phyloP scores from a whole-genome alignment of 2,888 invertebrate species.

The Nematopogon swammerdamellus region DNA sequence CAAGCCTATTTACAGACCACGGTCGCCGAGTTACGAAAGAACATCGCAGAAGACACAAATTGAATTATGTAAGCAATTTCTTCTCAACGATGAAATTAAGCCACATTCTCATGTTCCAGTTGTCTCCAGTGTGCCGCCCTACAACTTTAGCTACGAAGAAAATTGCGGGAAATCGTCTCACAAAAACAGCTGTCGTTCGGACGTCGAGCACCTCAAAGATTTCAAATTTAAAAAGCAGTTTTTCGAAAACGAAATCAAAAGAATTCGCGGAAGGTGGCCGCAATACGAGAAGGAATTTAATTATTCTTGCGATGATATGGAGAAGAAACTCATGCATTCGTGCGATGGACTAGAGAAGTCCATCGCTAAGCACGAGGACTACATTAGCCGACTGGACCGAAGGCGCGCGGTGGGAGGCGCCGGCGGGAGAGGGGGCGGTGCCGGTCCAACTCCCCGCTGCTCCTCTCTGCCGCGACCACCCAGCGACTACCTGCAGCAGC shows the following conservation, averaged over 20 bases:
- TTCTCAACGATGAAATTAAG: too few relatives aligned
- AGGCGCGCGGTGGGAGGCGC: slow-evolving; percentile 8
- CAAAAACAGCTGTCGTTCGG: too few relatives aligned
- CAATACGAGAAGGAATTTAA: slow-evolving; percentile 6
- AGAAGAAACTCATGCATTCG: slow-evolving; percentile 28
- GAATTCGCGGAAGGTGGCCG: slow-evolving; percentile 6
- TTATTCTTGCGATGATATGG: slow-evolving; percentile 18
- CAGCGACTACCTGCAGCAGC: slow-evolving; percentile 55
- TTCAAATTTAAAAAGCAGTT: slow-evolving; percentile 16
- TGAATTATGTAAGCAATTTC: too few relatives aligned
- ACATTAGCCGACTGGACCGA: slow-evolving; percentile 20
- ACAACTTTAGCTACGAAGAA: too few relatives aligned
- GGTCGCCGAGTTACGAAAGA: neutral
- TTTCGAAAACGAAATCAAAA: slow-evolving; percentile 17
- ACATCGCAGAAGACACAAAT: too few relatives aligned
- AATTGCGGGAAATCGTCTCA: too few relatives aligned
- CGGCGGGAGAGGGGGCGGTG: neutral
- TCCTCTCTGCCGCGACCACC: slow-evolving; percentile 26
- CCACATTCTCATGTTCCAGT: too few relatives aligned
- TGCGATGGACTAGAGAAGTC: slow-evolving; percentile 30
- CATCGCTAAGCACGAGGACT: slow-evolving; percentile 28
- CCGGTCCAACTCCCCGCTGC: neutral
- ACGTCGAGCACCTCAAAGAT: slow-evolving; percentile 11
- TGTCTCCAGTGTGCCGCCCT: too few relatives aligned
- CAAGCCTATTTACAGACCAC: neutral